Evolutionary conservation across 2,113 vertebrate species (phyloP), one percentile per base, ranked within the genome.

Genomic region (Hippocampus guttulatus): DNA sequence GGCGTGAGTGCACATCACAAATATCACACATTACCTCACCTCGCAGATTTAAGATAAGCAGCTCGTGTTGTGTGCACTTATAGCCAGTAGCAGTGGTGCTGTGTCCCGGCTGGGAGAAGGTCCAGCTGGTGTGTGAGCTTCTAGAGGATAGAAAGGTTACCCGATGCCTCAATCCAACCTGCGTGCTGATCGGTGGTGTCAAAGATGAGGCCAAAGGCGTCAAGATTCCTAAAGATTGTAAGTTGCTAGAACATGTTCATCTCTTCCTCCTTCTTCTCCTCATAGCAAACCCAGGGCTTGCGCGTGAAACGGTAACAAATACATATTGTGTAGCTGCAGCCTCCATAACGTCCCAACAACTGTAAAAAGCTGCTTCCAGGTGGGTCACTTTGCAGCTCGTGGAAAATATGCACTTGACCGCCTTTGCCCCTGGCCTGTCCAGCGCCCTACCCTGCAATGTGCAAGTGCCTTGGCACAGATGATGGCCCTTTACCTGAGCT

Each of bases 31-130:
- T 52, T 2, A 21, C 47, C 5, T 27, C 11, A 14, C 30, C 27
- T 57, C 1, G 20, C 2, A 38, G 21, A 4, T 21, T 15, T 18
- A 40, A 40, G 21, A n/a, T 30, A 43, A 65, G 12, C n/a, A n/a
- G 16, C 20, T 33, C 2, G 30, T 8, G n/a, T 20, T 73, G 23
- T 67, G 11, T 38, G 25, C 33, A 23, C 27, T 6, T 69, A 1
- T 86, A 99, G 97, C 96, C 96, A 1, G 47, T 95, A 30, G 95
- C 91, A 0, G 88, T 97, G 71, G 86, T 99, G 67, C 76, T 98
- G 38, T 98, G 96, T 86, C 93, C 93, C 0, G 91, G 93, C 30
- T 95, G 95, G 95, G 92, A 92, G 88, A 98, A 94, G 78, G 95
- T 93, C 40, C 93, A 94, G 12, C 70, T 63, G n/a, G 89, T 96